phyloP scores from a whole-genome alignment of 2,888 invertebrate genomes.

The Halocaridina rubra region DNA sequence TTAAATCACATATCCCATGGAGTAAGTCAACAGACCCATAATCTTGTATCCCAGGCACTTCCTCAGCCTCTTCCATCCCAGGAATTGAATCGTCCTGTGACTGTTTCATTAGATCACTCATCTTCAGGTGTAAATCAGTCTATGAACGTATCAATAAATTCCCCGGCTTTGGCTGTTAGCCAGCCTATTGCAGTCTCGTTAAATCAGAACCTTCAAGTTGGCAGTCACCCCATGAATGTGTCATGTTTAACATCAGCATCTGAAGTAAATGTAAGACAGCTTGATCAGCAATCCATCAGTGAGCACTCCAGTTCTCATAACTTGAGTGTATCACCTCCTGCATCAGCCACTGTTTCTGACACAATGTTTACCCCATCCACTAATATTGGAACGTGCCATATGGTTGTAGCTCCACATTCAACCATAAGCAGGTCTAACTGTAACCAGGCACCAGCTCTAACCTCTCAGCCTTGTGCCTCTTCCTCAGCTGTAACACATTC shows the following conservation, averaged over 20 bases:
- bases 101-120: background rate
- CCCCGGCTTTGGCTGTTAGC: background rate
- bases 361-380: conserved; percentile 31
- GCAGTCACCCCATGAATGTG: background rate
- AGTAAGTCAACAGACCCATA: too few species aligned
- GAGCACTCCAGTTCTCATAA: conserved; percentile 5
- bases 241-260: background rate
- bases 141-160: background rate
- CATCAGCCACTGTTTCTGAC: conserved; percentile 16
- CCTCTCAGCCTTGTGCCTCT: background rate
- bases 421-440: background rate
- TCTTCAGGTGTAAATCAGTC: background rate
- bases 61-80: too few species aligned
- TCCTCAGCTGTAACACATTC: conserved; percentile 42
- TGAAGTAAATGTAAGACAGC: background rate
- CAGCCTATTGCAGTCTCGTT: background rate
- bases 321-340: background rate
- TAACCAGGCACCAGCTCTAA: background rate
- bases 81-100: background rate
- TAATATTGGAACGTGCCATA: background rate
- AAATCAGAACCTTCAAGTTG: background rate
- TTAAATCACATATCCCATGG: too few species aligned
- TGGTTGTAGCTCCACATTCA: background rate
- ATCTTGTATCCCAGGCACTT: too few species aligned
- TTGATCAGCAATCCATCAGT: background rate